These are phyloP conservation scores for Nipponacmea schrenckii DNA, from an alignment of 2,888 invertebrate genomes.

Conservation along the genomic window DNA sequence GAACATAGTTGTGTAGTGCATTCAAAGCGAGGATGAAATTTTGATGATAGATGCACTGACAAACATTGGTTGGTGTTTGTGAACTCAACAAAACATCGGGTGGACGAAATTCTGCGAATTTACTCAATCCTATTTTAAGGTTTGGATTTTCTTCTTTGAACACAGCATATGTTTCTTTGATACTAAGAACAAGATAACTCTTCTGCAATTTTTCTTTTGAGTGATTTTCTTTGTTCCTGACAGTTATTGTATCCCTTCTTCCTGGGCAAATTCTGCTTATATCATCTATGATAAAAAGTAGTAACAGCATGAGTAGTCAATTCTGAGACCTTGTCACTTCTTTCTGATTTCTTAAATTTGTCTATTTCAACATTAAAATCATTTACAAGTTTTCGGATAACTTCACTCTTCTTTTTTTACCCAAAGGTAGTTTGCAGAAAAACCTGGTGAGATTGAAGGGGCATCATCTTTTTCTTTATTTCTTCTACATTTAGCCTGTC, in stretches of 20 bases:
- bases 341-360: no score
- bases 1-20: background rate
- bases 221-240: background rate
- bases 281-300: background rate
- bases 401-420: background rate
- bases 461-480: no score
- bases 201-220: slow-evolving; percentile 2
- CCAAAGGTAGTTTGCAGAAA: background rate
- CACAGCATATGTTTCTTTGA: background rate
- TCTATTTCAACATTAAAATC: background rate
- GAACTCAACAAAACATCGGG: background rate
- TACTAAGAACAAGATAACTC: background rate
- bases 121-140: background rate
- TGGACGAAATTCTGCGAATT: background rate
- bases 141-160: background rate
- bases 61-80: background rate
- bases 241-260: background rate
- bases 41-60: background rate
- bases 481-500: background rate
- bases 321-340: background rate
- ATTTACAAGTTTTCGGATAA: background rate
- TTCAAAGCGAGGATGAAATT: background rate
- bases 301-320: background rate
- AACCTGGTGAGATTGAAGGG: background rate
- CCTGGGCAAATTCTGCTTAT: background rate